These are phyloP conservation scores for Ceyx erithaca DNA, from an alignment of 2,797 vertebrate genomes.

Conservation along the genomic window DNA sequence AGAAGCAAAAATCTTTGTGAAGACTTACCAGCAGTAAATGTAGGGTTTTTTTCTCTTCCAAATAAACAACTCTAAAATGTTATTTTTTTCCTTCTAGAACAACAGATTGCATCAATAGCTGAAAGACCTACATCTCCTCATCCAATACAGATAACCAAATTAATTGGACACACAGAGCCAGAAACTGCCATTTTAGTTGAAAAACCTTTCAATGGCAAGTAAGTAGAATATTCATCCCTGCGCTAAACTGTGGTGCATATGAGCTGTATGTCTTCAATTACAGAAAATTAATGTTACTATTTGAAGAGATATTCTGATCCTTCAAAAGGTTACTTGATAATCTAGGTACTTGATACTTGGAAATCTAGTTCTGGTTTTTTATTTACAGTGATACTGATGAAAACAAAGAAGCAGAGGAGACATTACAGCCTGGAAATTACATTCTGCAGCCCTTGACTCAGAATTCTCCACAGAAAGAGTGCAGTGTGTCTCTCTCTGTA, in stretches of 20 bases:
- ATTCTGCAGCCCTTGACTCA: background rate
- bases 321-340: constrained; percentile 2
- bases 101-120: constrained; percentile 11
- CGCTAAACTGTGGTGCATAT: background rate
- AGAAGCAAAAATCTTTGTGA: background rate
- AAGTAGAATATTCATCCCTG: constrained; percentile 50
- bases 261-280: background rate
- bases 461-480: constrained; percentile 5
- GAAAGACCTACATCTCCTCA: constrained; percentile 80
- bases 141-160: constrained; percentile 86
- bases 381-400: constrained; percentile 68
- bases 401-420: constrained; percentile 62
- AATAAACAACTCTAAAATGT: background rate
- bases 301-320: background rate
- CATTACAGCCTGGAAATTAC: constrained; percentile 2
- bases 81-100: constrained; percentile 73
- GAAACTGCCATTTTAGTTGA: constrained; percentile 80
- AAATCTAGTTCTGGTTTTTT: background rate
- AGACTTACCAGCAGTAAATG: background rate
- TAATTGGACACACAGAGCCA: constrained; percentile 43
- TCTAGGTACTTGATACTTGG: background rate
- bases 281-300: background rate
- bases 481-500: constrained; percentile 74
- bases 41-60: background rate
- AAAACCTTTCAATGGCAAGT: constrained; percentile 84